phyloP scores from a whole-genome alignment of 2,113 vertebrate genomes.

The Datnioides undecimradiatus region DNA sequence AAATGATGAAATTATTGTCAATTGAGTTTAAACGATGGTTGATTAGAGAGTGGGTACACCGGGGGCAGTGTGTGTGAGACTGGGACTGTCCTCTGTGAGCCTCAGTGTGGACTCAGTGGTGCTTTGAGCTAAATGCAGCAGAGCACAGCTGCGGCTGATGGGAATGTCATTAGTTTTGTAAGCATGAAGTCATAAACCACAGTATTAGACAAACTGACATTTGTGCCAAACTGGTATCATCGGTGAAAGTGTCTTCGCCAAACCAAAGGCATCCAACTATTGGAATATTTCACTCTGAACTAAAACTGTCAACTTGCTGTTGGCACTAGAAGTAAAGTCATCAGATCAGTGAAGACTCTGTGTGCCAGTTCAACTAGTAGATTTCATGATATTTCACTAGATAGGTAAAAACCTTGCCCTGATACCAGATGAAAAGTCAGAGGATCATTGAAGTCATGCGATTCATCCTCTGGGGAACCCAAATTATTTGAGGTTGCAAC shows the following conservation, averaged over 20 bases:
- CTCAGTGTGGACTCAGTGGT: constrained; percentile 2
- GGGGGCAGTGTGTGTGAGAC: constrained; percentile 24
- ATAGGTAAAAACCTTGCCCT: neutral
- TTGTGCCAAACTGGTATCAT: neutral
- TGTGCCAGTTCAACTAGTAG: neutral
- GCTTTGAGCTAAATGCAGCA: constrained; percentile 1
- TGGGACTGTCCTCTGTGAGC: constrained; percentile 28
- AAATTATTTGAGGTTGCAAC: neutral
- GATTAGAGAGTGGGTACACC: constrained; percentile 53
- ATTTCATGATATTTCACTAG: neutral
- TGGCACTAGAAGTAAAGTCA: neutral
- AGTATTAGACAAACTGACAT: neutral
- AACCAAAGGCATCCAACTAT: neutral
- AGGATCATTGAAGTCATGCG: neutral
- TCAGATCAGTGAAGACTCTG: neutral
- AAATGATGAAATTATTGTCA: constrained; percentile 50
- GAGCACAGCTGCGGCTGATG: constrained; percentile 5
- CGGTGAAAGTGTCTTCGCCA: no score
- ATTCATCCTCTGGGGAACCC: neutral
- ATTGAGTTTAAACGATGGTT: constrained; percentile 43
- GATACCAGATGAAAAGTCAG: neutral
- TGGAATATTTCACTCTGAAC: neutral
- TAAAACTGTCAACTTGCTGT: neutral
- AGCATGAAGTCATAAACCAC: constrained; percentile 12
- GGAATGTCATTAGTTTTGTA: constrained; percentile 9